Evolutionary conservation across 1,140 invertebrate species (phyloP), one percentile per base, ranked within the genome.

Genomic region (Medauroidea extradentata): DNA sequence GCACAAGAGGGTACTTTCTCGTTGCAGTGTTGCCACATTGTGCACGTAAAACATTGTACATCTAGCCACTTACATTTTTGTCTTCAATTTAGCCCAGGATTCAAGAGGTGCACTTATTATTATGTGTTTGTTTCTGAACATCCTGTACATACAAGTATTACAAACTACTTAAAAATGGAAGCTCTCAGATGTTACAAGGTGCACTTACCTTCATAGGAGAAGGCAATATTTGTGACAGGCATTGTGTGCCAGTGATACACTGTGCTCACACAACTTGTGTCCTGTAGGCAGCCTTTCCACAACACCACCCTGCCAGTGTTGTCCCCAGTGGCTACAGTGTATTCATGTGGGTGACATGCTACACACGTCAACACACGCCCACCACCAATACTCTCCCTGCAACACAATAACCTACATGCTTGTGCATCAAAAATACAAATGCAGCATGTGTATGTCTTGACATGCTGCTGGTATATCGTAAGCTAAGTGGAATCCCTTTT

Each of bases 221-320:
- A 92, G 4, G 74, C 73, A 16, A 93, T 69, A 69, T 85, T 84
- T 42, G 79, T 77, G 1, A 93, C 85, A 56, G 86, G 81, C 56
- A 90, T 76, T 14, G 84, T 82, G 74, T 94, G 91, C 91, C 91
- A 94, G 70, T 93, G 90, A 66, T 83, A 84, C 18, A 83, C 73
- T 11, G 81, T 34, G 29, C 29, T 7, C 5, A 34, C 74, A 67
- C 79, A 78, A n/a, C 75, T 69, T 21, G 78, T 72, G 3, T 63
- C 59, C 16, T 66, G 63, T 11, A 74, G 78, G 60, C 84, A 71
- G 57, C 81, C 75, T 62, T 78, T 81, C 84, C 86, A 91, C 25
- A 91, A 63, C 21, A 85, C 56, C 25, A 91, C 81, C 57, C 83
- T 73, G 2, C 91, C 91, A 59, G 72, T 77, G 34, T 74, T 71